Percentiles rank a stretch among this genome's conserved stretches.
These are phyloP conservation scores for Lasioglossum morio DNA, from an alignment of 2,888 invertebrate genomes.

Conservation along the genomic window DNA sequence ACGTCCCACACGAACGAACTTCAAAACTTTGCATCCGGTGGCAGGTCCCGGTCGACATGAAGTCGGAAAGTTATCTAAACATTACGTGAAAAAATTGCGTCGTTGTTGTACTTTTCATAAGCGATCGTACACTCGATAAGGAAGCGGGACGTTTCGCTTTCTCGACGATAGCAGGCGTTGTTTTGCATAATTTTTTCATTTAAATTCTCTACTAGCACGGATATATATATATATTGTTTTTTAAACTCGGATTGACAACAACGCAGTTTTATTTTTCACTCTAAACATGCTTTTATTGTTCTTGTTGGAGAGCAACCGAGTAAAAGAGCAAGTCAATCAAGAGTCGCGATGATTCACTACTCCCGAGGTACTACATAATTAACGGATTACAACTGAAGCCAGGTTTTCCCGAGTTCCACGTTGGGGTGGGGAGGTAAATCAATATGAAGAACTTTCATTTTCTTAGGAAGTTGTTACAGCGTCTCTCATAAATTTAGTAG, in stretches of 20 bases:
- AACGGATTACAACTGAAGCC: background rate
- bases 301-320: background rate
- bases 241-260: too few species aligned
- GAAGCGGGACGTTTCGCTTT: slow-evolving; percentile 24
- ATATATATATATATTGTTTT: background rate
- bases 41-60: background rate
- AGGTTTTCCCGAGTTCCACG: background rate
- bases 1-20: background rate
- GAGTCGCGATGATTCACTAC: background rate
- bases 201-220: background rate
- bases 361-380: background rate
- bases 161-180: background rate
- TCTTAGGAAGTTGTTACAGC: background rate
- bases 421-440: background rate
- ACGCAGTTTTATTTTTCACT: background rate
- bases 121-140: slow-evolving; percentile 17
- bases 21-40: background rate
- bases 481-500: background rate
- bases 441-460: background rate
- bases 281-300: background rate
- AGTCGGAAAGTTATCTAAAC: slow-evolving; percentile 30
- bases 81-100: slow-evolving; percentile 25
- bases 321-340: background rate
- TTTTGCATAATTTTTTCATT: slow-evolving; percentile 2
- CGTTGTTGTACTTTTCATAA: background rate